These are phyloP conservation scores for Hydrolagus colliei DNA, from an alignment of 2,797 vertebrate species.

Conservation along the genomic window DNA sequence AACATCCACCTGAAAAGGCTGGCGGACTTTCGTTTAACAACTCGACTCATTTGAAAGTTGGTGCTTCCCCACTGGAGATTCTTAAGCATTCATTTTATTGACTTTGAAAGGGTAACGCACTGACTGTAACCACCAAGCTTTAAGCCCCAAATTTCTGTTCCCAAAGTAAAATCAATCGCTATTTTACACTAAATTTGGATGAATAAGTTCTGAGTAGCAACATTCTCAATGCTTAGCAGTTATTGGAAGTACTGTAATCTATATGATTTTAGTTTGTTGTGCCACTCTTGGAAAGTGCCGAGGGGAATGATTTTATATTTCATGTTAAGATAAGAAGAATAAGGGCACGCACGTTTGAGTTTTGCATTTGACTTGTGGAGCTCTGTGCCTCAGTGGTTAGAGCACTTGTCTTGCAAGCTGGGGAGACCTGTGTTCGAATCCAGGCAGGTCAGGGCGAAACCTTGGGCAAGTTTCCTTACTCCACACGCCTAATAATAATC, in stretches of 20 bases:
- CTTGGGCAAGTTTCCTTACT: too few species aligned
- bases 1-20: background rate
- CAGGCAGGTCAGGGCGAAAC: too few species aligned
- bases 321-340: background rate
- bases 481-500: too few species aligned
- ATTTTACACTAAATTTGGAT: background rate
- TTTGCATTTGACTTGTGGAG: background rate
- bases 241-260: background rate
- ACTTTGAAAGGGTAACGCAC: too few species aligned
- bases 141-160: background rate
- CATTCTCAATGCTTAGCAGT: background rate
- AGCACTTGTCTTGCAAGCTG: too few species aligned
- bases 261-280: background rate
- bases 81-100: too few species aligned
- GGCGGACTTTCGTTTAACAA: background rate
- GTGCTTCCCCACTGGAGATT: background rate
- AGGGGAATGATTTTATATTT: background rate
- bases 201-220: background rate
- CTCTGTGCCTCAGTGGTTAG: too few species aligned
- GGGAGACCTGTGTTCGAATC: too few species aligned
- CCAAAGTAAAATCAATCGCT: background rate
- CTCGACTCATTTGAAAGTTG: background rate
- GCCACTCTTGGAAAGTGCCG: slow-evolving; percentile 13
- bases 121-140: too few species aligned
- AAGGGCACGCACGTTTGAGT: background rate